Evolutionary conservation across 2,797 vertebrate genomes (phyloP), one percentile per base, ranked within the genome.

Genomic region (Schizopygopsis malacanthus): DNA sequence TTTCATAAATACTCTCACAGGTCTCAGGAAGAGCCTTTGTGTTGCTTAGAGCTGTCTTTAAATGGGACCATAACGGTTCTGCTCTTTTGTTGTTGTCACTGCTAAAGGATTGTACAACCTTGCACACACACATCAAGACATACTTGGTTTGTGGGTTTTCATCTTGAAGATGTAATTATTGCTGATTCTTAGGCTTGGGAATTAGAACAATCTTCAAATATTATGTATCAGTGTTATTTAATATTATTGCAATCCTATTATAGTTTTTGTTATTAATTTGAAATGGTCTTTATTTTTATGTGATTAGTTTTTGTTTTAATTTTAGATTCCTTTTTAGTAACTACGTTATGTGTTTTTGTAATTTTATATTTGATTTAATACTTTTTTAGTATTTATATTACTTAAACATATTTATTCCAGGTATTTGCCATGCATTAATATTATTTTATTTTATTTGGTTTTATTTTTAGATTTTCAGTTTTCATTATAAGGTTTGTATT

Each of bases 1-100:
- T 76, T 65, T 76, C 16, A 69, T 84, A 33, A 47, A 25, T 81
- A 65, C 0, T 7, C 41, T 75, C 39, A 63, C 41, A 61, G 81
- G 54, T 61, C 59, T 39, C 13, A 39, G 56, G 18, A 28, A 52
- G 43, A 65, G 45, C 39, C 33, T 63, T 18, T 76, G 10, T 33
- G 59, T 56, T 54, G 45, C 61, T 69, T 67, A 18, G 6, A 72
- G 45, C 65, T 61, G 67, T 71, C 41, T 43, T 75, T 39, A 43
- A 54, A 69, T 39, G 47, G 39, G 28, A 37, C 41, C 15, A 9
- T 4, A 33, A 39, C 67, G 47, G 11, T 69, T 50, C 43, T 54
- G 63, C 41, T 50, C 20, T 65, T 67, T 52, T 41, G 25, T 77
- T 54, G 75, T 54, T 78, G 63, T 67, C 6, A 5, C 6, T 69